Evolutionary conservation across 30 jellyfish, hydroid and myxozoan species (phyloP).

Genomic region (Chironex yamaguchii): DNA sequence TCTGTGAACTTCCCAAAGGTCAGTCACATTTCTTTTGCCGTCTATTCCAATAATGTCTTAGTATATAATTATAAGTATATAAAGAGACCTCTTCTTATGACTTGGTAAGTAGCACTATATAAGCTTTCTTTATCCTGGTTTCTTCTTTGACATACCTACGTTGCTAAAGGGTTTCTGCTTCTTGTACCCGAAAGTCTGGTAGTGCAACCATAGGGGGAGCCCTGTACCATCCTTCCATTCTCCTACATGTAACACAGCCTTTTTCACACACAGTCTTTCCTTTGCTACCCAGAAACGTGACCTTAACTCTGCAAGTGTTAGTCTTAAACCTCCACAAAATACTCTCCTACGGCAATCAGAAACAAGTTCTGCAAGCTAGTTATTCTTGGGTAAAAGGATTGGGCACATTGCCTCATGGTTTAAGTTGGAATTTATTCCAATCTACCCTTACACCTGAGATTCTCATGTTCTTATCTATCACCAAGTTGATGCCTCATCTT

Average conservation of each 20-base stretch:
- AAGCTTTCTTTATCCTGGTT: background rate
- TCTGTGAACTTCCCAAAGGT: background rate
- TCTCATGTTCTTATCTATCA: background rate
- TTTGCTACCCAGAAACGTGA: conserved; percentile 42
- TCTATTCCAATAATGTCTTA: background rate
- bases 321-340: background rate
- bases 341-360: background rate
- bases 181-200: conserved; percentile 48
- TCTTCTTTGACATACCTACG: background rate
- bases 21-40: background rate
- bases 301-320: conserved; percentile 38
- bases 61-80: no score
- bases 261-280: conserved; percentile 51
- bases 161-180: conserved; percentile 5
- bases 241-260: conserved; percentile 19
- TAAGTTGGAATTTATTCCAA: background rate
- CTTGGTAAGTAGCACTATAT: background rate
- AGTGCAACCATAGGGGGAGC: conserved; percentile 22
- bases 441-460: conserved; percentile 3
- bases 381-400: background rate
- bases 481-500: no score
- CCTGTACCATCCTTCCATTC: conserved; percentile 15
- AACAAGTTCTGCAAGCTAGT: background rate
- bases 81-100: background rate
- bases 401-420: background rate